A percentile compares a stretch with the other conserved stretches of the same genome.
These are phyloP conservation scores for Drosophila multiciliata DNA, from an alignment of 2,888 invertebrate genomes.

Conservation along the genomic window DNA sequence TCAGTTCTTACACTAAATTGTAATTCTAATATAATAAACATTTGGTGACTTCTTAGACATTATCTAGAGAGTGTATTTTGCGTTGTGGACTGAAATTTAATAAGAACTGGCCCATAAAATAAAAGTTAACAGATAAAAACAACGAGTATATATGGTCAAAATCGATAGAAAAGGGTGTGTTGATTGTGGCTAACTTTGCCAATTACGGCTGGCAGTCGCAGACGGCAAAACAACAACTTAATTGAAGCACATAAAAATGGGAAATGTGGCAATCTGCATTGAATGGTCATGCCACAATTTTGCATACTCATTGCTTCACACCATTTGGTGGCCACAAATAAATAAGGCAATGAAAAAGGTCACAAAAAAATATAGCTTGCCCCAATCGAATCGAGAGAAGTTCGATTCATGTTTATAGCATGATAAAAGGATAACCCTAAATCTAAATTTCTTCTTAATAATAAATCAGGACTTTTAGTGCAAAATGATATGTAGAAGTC, in stretches of 20 bases:
- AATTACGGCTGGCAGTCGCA: constrained; percentile 22
- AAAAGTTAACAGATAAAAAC: not conserved
- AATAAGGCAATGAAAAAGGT: constrained; percentile 23
- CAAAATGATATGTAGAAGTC: not conserved
- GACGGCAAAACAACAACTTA: constrained; percentile 17
- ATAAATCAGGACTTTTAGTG: not conserved
- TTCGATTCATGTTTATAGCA: constrained; percentile 28
- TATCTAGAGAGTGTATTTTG: not conserved
- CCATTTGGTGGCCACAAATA: constrained; percentile 30
- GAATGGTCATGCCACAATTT: constrained; percentile 24
- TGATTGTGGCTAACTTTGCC: constrained; percentile 16
- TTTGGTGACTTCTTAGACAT: not conserved
- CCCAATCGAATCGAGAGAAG: constrained; percentile 6
- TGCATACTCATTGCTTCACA: constrained; percentile 30
- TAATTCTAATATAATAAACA: not conserved
- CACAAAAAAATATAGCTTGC: constrained; percentile 21
- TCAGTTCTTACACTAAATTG: not conserved
- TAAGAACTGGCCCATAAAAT: not conserved
- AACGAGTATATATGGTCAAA: not conserved
- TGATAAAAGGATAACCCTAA: constrained; percentile 8
- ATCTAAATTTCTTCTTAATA: not conserved
- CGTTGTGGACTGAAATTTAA: not conserved
- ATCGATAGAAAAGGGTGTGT: constrained; percentile 11
- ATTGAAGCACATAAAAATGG: constrained; percentile 18
- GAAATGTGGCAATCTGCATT: constrained; percentile 5